Percentiles rank a stretch among this genome's conserved stretches.
Evolutionary conservation across 2,113 vertebrate genomes (phyloP).

Genomic region (Silurus glanis): DNA sequence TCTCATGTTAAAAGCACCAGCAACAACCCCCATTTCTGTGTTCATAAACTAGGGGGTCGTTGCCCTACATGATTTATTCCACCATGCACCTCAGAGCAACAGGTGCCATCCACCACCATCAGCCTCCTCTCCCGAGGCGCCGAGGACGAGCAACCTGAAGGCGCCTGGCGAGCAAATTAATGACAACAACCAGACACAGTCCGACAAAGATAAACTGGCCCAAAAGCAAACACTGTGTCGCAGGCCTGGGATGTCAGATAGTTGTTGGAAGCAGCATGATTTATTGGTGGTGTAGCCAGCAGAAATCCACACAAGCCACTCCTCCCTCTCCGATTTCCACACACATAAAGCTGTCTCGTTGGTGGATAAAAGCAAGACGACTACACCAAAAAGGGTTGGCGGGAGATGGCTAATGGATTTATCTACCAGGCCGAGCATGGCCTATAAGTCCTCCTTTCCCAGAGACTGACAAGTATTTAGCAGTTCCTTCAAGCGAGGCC

Average conservation of each 20-base stretch:
- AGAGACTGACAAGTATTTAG: conserved; percentile 60
- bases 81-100: conserved; percentile 23
- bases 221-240: conserved; percentile 8
- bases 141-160: not conserved
- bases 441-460: conserved; percentile 59
- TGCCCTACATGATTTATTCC: not conserved
- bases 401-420: conserved; percentile 63
- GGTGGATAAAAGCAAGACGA: conserved; percentile 62
- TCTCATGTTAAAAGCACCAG: not conserved
- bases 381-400: conserved; percentile 51
- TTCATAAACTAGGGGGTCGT: not conserved
- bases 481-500: conserved; percentile 41
- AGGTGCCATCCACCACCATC: conserved; percentile 29
- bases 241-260: conserved; percentile 29
- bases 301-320: conserved; percentile 52
- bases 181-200: conserved; percentile 52
- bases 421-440: conserved; percentile 41
- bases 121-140: conserved; percentile 2
- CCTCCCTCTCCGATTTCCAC: conserved; percentile 58
- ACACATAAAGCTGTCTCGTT: conserved; percentile 65
- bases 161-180: conserved; percentile 49
- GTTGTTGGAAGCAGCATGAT: conserved; percentile 22
- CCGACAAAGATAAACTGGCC: conserved; percentile 55
- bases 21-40: not conserved
- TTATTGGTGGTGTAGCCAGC: conserved; percentile 35